Evolutionary conservation across 2,888 invertebrate species (phyloP).

Genomic region (Andrena camellia): DNA sequence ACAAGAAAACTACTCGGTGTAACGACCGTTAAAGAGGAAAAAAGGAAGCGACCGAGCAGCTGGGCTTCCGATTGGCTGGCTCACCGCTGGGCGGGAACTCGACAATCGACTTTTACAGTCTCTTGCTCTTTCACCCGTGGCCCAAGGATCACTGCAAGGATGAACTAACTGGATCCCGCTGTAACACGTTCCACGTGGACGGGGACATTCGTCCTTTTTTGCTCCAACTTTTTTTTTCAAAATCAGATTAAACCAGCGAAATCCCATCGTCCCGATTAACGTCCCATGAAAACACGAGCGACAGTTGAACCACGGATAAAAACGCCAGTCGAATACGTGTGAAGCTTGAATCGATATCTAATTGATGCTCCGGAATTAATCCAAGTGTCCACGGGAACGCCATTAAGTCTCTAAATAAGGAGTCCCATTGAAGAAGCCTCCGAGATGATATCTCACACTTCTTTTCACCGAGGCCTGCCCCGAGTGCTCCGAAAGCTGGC

Average conservation of each 20-base stretch:
- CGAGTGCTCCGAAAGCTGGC: too few species aligned
- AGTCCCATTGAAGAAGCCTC: too few species aligned
- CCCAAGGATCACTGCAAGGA: slow-evolving; percentile 54
- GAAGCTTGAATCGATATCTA: too few species aligned
- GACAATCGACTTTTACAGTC: slow-evolving; percentile 79
- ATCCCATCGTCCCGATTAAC: background rate
- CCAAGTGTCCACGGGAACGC: too few species aligned
- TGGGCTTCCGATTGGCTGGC: slow-evolving; percentile 75
- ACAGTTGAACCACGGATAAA: too few species aligned
- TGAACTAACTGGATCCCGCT: slow-evolving; percentile 55
- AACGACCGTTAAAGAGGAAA: slow-evolving; percentile 77
- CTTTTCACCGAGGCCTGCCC: too few species aligned
- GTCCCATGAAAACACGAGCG: too few species aligned
- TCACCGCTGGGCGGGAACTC: slow-evolving; percentile 78
- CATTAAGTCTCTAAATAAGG: too few species aligned
- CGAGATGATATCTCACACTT: too few species aligned
- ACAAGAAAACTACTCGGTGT: slow-evolving; percentile 80
- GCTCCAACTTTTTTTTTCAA: background rate
- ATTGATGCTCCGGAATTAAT: too few species aligned
- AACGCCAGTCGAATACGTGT: too few species aligned
- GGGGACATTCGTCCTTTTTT: slow-evolving; percentile 18
- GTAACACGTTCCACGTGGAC: slow-evolving; percentile 30
- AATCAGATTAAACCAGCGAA: background rate
- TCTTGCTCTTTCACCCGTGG: slow-evolving; percentile 68
- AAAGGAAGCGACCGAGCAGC: slow-evolving; percentile 69